A percentile compares a stretch with the other conserved stretches of the same genome.
Evolutionary conservation across 2,888 invertebrate species (phyloP).

Genomic region (Eupeodes latifasciatus): DNA sequence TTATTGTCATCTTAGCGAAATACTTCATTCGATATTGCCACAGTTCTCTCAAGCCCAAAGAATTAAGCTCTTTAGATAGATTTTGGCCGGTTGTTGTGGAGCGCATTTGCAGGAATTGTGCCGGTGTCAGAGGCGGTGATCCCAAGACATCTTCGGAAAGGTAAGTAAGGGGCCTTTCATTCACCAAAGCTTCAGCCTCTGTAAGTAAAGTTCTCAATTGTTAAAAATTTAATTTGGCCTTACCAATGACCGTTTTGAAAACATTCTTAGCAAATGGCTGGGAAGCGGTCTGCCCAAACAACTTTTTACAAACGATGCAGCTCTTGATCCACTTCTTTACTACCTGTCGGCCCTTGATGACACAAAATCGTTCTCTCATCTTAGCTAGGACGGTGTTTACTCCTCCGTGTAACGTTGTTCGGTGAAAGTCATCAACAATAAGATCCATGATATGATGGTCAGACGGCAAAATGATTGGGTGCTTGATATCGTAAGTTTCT

Average conservation of each 20-base stretch:
- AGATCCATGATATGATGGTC: too few relatives aligned
- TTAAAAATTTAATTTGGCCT: slow-evolving; percentile 28
- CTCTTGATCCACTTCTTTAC: slow-evolving; percentile 36
- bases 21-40: slow-evolving; percentile 42
- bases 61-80: not conserved
- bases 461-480: too few relatives aligned
- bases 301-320: slow-evolving; percentile 33
- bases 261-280: slow-evolving; percentile 52
- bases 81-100: not conserved
- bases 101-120: slow-evolving; percentile 28
- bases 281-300: slow-evolving; percentile 25
- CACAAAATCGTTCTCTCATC: slow-evolving; percentile 43
- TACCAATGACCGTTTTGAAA: slow-evolving; percentile 60
- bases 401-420: too few relatives aligned
- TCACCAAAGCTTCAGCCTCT: slow-evolving; percentile 40
- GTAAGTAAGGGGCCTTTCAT: slow-evolving; percentile 33
- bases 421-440: too few relatives aligned
- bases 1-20: not conserved
- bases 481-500: slow-evolving; percentile 13
- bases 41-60: slow-evolving; percentile 15
- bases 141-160: slow-evolving; percentile 18
- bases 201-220: slow-evolving; percentile 27
- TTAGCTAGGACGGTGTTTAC: slow-evolving; percentile 11
- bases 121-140: slow-evolving; percentile 19
- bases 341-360: slow-evolving; percentile 46